phyloP scores from a whole-genome alignment of 2,797 vertebrate genomes.

The Sebastes steindachneri region DNA sequence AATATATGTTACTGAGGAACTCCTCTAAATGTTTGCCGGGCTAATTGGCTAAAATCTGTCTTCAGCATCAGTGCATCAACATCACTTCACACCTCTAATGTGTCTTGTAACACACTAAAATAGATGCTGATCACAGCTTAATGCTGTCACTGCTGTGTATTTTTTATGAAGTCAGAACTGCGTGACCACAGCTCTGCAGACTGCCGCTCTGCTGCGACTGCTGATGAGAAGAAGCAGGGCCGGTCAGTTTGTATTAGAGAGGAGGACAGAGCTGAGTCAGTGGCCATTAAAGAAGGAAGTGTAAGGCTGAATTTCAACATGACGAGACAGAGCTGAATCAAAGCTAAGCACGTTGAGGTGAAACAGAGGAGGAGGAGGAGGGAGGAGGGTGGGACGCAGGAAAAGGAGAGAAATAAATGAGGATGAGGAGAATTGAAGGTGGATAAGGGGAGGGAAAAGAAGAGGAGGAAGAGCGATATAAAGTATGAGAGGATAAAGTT shows the following conservation, averaged over 20 bases:
- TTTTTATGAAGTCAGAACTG: conserved; percentile 34
- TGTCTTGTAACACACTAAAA: conserved; percentile 17
- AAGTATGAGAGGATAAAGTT: conserved; percentile 8
- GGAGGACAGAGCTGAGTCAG: conserved; percentile 52
- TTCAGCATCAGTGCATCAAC: neutral
- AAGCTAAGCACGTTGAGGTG: neutral
- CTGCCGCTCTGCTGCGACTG: conserved; percentile 14
- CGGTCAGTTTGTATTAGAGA: conserved; percentile 45
- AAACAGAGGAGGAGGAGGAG: neutral
- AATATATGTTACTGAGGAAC: neutral
- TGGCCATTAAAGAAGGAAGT: conserved; percentile 46
- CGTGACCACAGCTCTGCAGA: conserved; percentile 23
- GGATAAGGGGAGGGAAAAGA: neutral
- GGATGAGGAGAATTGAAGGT: neutral
- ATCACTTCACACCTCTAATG: conserved; percentile 16
- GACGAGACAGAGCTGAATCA: conserved; percentile 3
- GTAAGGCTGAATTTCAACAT: conserved; percentile 28
- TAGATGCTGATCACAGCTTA: conserved; percentile 41
- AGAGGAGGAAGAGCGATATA: neutral
- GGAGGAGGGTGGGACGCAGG: neutral
- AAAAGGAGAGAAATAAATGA: neutral
- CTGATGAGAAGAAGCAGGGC: conserved; percentile 40
- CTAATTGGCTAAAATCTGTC: conserved; percentile 17
- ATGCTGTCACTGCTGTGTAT: conserved; percentile 14
- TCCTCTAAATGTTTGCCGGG: neutral